Evolutionary conservation across 2,113 vertebrate genomes (phyloP), one percentile per base, ranked within the genome.

Genomic region (Catharus bicknelli): DNA sequence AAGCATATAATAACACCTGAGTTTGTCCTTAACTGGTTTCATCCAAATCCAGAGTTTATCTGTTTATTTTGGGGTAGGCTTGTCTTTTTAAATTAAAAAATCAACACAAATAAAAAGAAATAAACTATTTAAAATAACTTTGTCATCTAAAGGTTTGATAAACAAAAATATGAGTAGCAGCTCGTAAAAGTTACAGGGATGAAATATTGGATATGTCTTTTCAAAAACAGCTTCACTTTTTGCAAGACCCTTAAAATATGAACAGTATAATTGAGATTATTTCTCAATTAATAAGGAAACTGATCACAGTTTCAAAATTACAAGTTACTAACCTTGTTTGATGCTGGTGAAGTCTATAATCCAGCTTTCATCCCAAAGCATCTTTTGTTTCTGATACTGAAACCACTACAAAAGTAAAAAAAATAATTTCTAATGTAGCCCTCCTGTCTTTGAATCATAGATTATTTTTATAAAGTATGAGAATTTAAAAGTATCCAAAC

Each of bases 341-440:
- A 98, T 98, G 14, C 95, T 84, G 30, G 42, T 86, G 74, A 98
- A 98, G 86, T 98, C 97, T 62, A 98, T 98, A 96, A 98, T 98
- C 98, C 98, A 99, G 93, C 98, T 98, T 97, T 99, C 98, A 91
- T 98, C 98, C 98, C 98, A 98, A 96, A 99, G 90, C 88, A 98
- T 96, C 94, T 98, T 99, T 96, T 98, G 97, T 66, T 98, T 98
- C 97, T 99, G 98, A 94, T 98, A 98, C 54, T 97, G 96, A 93
- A 99, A 97, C 97, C 97, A 98, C 98, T 98, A 72, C 32, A 95
- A 91, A 77, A 90, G 51, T 25, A 86, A 83, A 81, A 45, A 5
- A 76, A 23, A 68, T 42, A 0, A 91, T 70, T 82, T 17, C 20
- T 76, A 42, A 25, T 42, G 12, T 5, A 78, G 14, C 5, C 25